These are phyloP conservation scores for Temnothorax longispinosus DNA, from an alignment of 1,140 invertebrate species.

Conservation along the genomic window DNA sequence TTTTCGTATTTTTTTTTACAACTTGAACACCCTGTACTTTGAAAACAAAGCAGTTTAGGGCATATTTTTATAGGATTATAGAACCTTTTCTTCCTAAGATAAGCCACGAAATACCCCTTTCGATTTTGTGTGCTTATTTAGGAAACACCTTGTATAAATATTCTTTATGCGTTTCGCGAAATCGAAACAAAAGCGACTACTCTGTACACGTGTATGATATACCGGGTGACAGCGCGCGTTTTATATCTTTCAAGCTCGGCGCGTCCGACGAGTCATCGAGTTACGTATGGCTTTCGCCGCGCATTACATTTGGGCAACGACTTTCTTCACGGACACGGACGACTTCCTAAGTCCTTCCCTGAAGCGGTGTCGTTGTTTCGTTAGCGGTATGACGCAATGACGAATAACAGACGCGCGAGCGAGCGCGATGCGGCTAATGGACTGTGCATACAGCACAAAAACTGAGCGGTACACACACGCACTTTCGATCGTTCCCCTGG, in stretches of 20 bases:
- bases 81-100: no score
- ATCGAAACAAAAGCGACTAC: background rate
- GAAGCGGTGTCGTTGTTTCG: slow-evolving; percentile 55
- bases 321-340: slow-evolving; percentile 11
- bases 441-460: slow-evolving; percentile 48
- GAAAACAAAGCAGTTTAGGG: no score
- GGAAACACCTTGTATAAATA: background rate
- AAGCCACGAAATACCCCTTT: no score
- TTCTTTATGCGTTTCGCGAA: background rate
- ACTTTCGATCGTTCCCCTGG: slow-evolving; percentile 1
- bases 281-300: slow-evolving; percentile 34
- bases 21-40: no score
- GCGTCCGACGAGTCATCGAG: background rate
- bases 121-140: no score
- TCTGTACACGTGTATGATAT: background rate
- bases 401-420: slow-evolving; percentile 49
- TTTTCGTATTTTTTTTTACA: no score
- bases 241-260: background rate
- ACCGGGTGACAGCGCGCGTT: background rate
- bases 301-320: slow-evolving; percentile 41
- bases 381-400: slow-evolving; percentile 53
- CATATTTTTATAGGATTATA: no score
- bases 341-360: slow-evolving; percentile 36
- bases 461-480: background rate
- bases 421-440: slow-evolving; percentile 24